Base-by-base conservation (phyloP, 2,888 invertebrate species). In the Tetragnatha montana region DNA sequence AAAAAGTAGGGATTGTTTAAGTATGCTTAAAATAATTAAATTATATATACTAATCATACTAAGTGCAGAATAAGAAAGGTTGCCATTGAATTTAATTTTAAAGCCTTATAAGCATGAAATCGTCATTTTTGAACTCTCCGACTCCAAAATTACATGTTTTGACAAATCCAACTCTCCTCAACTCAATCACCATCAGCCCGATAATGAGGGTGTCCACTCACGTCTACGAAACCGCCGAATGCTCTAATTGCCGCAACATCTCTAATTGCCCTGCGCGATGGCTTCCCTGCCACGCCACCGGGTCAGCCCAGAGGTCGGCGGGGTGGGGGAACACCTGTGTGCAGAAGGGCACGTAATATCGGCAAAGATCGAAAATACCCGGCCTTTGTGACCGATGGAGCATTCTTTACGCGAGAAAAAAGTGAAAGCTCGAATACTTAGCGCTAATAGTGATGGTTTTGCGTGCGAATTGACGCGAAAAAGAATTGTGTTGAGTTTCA, bases 311-410 rank as follows among this genome's bases (percentile, higher is more conserved):
- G 70, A 78, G 85, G 85, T 85, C 85, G 70, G 21, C 71, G 85
- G 49, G 68, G 60, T n/a, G 51, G 79, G 60, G 22, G 70, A 80
- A 74, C 89, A 89, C 89, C 89, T 89, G 89, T 83, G 89, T 71
- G 81, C n/a, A 85, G 35, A 89, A 79, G 74, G 76, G 85, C 89
- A 85, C 89, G 85, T 81, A 85, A 75, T 74, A 76, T 76, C 50
- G 50, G 19, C 81, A 76, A 75, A 22, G 71, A 85, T 89, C 81
- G 85, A 80, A 81, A 35, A 70, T 81, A 73, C 76, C 17, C 50
- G 73, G 47, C 69, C 71, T 50, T 70, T 81, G 70, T 7, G 60
- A 35, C 70, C 84, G 50, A 14, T 75, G 8, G 47, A 12, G 50
- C 14, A n/a, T 80, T 89, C 85, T 89, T 89, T 89, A 60, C 22